Conservation (phyloP, 1,140 invertebrate genomes). For the Drosophila simulans region DNA sequence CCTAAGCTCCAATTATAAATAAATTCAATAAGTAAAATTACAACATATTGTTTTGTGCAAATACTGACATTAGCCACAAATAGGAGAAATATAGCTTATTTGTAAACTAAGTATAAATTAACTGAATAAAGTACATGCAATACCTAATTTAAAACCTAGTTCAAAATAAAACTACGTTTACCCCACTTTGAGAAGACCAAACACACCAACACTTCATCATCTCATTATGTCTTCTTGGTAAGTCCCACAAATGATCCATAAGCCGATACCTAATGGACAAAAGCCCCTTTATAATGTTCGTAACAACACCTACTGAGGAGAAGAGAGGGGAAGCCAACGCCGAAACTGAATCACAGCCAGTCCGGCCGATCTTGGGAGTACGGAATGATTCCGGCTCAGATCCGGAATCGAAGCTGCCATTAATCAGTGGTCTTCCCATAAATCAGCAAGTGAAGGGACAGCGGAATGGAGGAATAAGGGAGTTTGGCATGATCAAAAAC, state of each 20-base stretch:
- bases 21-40: constrained; percentile 34
- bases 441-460: constrained; percentile 58
- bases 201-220: constrained; percentile 23
- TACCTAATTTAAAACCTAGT: too few species aligned
- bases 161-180: not conserved
- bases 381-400: constrained; percentile 17
- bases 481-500: constrained; percentile 42
- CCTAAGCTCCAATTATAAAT: constrained; percentile 35
- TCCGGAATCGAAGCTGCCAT: constrained; percentile 57
- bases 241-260: constrained; percentile 69
- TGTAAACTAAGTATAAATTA: too few species aligned
- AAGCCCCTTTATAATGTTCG: constrained; percentile 61
- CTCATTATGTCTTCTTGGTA: constrained; percentile 32
- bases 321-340: constrained; percentile 14
- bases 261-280: constrained; percentile 50
- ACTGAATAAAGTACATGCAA: too few species aligned
- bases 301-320: constrained; percentile 74
- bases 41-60: too few species aligned
- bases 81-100: too few species aligned
- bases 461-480: constrained; percentile 13
- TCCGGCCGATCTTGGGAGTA: constrained; percentile 31
- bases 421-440: constrained; percentile 71
- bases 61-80: too few species aligned
- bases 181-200: not conserved
- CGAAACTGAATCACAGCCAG: constrained; percentile 66